Base-by-base conservation (phyloP, 2,797 vertebrate species). In the Parauchenoglanis punctatus region DNA sequence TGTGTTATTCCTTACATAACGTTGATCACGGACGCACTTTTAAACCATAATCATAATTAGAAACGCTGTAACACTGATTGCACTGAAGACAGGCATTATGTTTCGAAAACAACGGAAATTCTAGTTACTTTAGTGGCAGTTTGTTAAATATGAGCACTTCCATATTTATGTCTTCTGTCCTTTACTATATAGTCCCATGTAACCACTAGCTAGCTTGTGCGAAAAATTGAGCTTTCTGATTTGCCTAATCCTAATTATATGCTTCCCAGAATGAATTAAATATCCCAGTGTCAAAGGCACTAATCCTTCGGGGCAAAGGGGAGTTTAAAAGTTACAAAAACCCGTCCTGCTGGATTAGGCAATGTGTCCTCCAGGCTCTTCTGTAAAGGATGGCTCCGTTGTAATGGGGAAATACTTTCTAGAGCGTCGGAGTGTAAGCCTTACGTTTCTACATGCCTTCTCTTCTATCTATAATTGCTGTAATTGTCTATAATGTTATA, bases 211-310 rank as follows among this genome's bases (percentile, higher is more conserved):
- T 85, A 59, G 28, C 61, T 65, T 54, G 35, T 88, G 68, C 75
- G 87, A 68, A 73, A 85, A 72, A 84, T 54, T 15, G 10, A n/a
- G 40, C 65, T 59, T 81, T 81, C 59, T 81, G 68, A 88, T 85
- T 85, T 88, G 87, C 84, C 46, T 88, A 88, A 88, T 88, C 85
- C 31, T 85, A 82, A 85, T 85, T 40, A 56, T 75, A 31, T 75
- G 77, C 72, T 46, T 63, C 67, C 77, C 31, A 35, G 72, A 40
- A 44, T 44, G 56, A 85, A 81, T 88, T 56, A 85, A 85, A 28
- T 70, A 73, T 63, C 18, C 76, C 17, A 31, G 46, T 73, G 49
- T 78, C 63, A 85, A 59, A 85, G 44, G 83, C 77, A 46, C 87
- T 88, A 85, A 85, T 84, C 87, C 76, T 82, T 85, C 28, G 46